Evolutionary conservation across 2,888 invertebrate genomes (phyloP), one percentile per base, ranked within the genome.

Genomic region (Stenodera caucasica): DNA sequence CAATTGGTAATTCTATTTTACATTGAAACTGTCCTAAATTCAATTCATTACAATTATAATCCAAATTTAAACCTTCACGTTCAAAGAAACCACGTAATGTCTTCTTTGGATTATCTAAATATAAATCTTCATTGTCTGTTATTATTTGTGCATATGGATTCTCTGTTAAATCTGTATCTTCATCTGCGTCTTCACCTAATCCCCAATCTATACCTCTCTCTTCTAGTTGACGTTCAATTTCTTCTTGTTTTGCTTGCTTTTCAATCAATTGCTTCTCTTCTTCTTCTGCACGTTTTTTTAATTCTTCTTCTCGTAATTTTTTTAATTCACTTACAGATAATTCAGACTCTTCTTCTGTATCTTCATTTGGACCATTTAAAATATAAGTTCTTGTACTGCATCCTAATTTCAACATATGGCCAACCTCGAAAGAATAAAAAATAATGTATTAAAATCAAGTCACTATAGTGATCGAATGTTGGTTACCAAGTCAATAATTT

Each of bases 101-200:
- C 78, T 96, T 96, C 81, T 98, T 97, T 0, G 99, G 98, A 80
- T 99, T 98, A 55, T 94, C 90, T 35, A 96, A 81, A 78, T 95
- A 96, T 15, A 96, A 79, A 65, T 96, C 94, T 77, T 98, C 97
- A 76, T 96, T 26, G 5, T 26, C 26, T 2, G 2, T 93, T 51
- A 85, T 87, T 0, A 90, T 87, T 53, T 84, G 83, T 0, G 95
- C 94, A 75, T 86, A 95, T 0, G 95, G 95, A 81, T 95, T 95
- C 66, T 92, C 91, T 0, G 88, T 80, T 2, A 92, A 77, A 74
- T 94, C 94, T 0, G 88, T 86, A 70, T 92, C 93, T 68, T 93
- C 94, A 67, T 92, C 93, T 0, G 94, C 94, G 73, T 96, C 95
- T 68, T 95, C 95, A 4, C 85, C 88, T 87, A 51, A 52, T 50